Evolutionary conservation across 1,140 invertebrate species (phyloP), one percentile per base, ranked within the genome.

Genomic region (Acromyrmex charruanus): DNA sequence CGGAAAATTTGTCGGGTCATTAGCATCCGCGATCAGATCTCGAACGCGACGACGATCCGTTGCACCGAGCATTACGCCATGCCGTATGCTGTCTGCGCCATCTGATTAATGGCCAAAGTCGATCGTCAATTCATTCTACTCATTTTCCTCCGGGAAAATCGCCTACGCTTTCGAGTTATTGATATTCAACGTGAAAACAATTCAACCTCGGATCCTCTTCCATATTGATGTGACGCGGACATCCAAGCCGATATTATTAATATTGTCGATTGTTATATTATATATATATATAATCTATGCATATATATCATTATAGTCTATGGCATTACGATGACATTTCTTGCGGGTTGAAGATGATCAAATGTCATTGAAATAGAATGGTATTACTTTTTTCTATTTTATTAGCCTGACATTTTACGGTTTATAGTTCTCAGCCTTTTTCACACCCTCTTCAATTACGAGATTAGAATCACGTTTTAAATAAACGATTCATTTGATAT

Each of bases 1-100:
- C 84, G 85, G 88, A 84, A 90, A 89, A 90, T 90, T 90, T 90
- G 89, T 89, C 85, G 85, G 89, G 77, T 89, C 88, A 87, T 90
- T 89, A 89, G 88, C 89, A 89, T 84, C 28, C 49, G 35, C n/a
- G 69, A 72, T 81, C 51, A 21, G 31, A 21, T 81, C 51, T 71
- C 59, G 18, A 79, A 77, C 12, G 58, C 74, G 65, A 53, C 59
- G 35, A 28, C 49, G 53, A 63, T 89, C 68, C 63, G 51, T n/a
- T 44, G 53, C 65, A 25, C 14, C 49, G 58, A 69, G 68, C 49
- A 71, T 35, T 21, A 18, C 44, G 39, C 71, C 53, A 16, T 61
- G 59, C 63, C 88, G 80, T 85, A 58, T 65, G 88, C 77, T 51
- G 53, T 82, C 85, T 53, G 49, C 63, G 10, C 21, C 66, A 10